Evolutionary conservation across 2,888 invertebrate genomes (phyloP).

Genomic region (Tachina fera): DNA sequence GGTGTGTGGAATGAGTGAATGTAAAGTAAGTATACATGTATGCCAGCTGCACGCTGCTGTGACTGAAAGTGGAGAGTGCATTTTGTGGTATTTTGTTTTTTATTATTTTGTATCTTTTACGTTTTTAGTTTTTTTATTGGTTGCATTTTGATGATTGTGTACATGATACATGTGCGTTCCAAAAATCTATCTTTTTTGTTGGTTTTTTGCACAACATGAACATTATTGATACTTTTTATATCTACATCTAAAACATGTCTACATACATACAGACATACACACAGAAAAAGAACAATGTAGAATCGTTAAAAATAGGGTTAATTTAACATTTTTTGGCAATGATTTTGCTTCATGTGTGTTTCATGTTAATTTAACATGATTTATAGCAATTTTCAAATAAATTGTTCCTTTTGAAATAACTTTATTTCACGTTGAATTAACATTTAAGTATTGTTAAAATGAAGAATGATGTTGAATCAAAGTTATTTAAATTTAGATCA

Average conservation of each 20-base stretch:
- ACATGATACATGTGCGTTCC: slow-evolving; percentile 26
- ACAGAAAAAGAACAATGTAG: too few species aligned
- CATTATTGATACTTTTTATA: slow-evolving; percentile 36
- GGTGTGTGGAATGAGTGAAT: slow-evolving; percentile 8
- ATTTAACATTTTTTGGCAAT: too few species aligned
- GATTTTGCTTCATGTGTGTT: too few species aligned
- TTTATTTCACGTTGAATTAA: too few species aligned
- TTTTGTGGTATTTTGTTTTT: neutral
- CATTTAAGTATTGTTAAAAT: too few species aligned
- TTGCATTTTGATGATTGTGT: neutral
- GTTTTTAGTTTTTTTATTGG: slow-evolving; percentile 15
- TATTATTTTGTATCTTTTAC: slow-evolving; percentile 12
- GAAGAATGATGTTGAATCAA: too few species aligned
- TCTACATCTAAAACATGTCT: neutral
- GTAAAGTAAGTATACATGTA: neutral
- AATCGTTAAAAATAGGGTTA: too few species aligned
- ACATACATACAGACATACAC: slow-evolving; percentile 27
- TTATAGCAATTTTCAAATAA: too few species aligned
- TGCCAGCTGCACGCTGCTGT: neutral
- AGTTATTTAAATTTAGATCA: too few species aligned
- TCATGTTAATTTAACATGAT: too few species aligned
- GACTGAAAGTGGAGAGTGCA: slow-evolving; percentile 23
- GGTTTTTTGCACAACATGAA: slow-evolving; percentile 54
- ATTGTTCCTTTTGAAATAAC: too few species aligned
- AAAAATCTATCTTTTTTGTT: slow-evolving; percentile 43